Evolutionary conservation across 2,888 invertebrate genomes (phyloP).

Genomic region (Didymodactylos carnosus): DNA sequence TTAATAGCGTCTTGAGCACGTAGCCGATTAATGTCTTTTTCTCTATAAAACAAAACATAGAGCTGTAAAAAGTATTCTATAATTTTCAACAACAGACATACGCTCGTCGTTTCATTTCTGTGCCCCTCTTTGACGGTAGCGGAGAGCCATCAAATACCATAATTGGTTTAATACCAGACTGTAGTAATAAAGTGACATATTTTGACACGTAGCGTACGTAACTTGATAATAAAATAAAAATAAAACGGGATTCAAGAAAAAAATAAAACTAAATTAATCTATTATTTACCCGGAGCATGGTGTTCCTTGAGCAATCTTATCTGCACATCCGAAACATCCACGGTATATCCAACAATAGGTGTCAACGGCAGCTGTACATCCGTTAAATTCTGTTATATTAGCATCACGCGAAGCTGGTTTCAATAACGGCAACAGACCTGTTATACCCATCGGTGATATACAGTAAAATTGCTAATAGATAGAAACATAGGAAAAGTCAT

Average conservation of each 20-base stretch:
- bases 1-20: constrained; percentile 26
- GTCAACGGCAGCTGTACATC: constrained; percentile 70
- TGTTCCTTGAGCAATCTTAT: constrained; percentile 66
- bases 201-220: constrained; percentile 77
- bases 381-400: constrained; percentile 52
- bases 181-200: constrained; percentile 60
- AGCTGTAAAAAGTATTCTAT: constrained; percentile 18
- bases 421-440: constrained; percentile 67
- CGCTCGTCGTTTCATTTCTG: constrained; percentile 51
- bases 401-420: constrained; percentile 53
- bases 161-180: constrained; percentile 66
- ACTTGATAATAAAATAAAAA: constrained; percentile 38
- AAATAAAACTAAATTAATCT: not conserved
- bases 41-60: constrained; percentile 44
- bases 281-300: constrained; percentile 55
- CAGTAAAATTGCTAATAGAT: too few species aligned
- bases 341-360: constrained; percentile 90
- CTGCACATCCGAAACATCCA: constrained; percentile 80
- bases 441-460: constrained; percentile 86
- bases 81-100: not conserved
- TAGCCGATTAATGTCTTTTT: constrained; percentile 45
- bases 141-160: constrained; percentile 89
- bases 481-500: too few species aligned
- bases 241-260: too few species aligned
- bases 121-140: constrained; percentile 73